Conservation (phyloP, 2,888 invertebrate species). For the Clanis bilineata region DNA sequence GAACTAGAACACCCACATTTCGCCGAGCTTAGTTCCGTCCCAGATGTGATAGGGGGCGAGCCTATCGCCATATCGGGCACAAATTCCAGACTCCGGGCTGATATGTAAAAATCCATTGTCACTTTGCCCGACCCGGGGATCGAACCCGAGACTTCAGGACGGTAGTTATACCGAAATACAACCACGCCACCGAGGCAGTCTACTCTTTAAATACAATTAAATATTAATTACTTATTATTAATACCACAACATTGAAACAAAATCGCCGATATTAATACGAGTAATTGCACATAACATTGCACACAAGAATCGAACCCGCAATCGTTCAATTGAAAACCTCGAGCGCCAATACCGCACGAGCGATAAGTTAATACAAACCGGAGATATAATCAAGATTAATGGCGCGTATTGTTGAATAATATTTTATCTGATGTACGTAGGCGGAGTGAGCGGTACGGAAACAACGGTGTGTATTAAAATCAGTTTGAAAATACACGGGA, state of each 20-base stretch:
- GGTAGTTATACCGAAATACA: too few relatives aligned
- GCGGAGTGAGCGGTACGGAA: conserved; percentile 20
- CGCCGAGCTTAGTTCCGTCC: too few relatives aligned
- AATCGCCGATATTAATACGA: neutral
- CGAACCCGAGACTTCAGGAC: too few relatives aligned
- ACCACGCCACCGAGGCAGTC: too few relatives aligned
- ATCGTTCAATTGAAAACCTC: neutral
- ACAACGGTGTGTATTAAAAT: conserved; percentile 27
- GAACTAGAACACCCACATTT: too few relatives aligned
- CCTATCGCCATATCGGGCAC: too few relatives aligned
- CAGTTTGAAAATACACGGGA: conserved; percentile 24
- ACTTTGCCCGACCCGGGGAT: too few relatives aligned
- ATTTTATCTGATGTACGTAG: conserved; percentile 25
- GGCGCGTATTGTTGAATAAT: conserved; percentile 30
- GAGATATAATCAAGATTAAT: conserved; percentile 27
- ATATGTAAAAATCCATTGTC: too few relatives aligned
- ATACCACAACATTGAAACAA: neutral
- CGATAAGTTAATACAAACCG: conserved; percentile 13
- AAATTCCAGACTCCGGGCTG: too few relatives aligned
- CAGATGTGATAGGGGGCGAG: too few relatives aligned
- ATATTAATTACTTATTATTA: neutral
- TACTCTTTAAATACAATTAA: too few relatives aligned
- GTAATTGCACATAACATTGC: neutral
- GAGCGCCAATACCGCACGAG: neutral
- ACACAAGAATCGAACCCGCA: neutral